phyloP scores from a whole-genome alignment of 2,113 vertebrate species.

The Herpetotheres cachinnans region DNA sequence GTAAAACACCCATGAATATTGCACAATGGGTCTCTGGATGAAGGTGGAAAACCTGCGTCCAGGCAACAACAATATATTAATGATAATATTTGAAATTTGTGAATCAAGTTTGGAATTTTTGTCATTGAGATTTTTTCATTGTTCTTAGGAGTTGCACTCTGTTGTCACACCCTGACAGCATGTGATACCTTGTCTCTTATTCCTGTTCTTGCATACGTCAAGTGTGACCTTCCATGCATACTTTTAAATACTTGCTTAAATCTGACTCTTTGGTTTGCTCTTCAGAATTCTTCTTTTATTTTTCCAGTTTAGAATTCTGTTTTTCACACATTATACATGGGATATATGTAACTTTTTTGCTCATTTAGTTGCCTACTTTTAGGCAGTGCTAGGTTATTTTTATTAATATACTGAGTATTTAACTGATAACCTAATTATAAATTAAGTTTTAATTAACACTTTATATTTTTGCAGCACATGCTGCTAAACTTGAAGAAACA shows the following conservation, averaged over 20 bases:
- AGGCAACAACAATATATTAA: background rate
- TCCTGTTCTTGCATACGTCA: background rate
- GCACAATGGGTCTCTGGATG: background rate
- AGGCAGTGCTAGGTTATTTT: background rate
- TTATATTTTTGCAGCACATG: constrained; percentile 42
- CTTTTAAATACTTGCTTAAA: background rate
- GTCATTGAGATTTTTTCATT: background rate
- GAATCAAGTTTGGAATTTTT: background rate
- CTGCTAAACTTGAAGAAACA: constrained; percentile 70
- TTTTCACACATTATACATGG: background rate
- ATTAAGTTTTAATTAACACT: background rate
- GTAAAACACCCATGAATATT: background rate
- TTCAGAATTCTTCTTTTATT: background rate
- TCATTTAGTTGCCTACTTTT: background rate
- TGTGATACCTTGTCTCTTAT: background rate
- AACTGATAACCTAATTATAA: background rate
- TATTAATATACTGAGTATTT: background rate
- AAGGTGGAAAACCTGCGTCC: background rate
- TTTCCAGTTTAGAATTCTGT: background rate
- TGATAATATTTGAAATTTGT: background rate
- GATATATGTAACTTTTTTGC: background rate
- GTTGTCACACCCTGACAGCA: background rate
- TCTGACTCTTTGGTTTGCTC: background rate
- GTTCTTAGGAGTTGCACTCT: background rate
- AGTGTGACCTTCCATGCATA: background rate